These are phyloP conservation scores for Invenusta paracnida DNA, from an alignment of 2,888 invertebrate species.

Conservation along the genomic window DNA sequence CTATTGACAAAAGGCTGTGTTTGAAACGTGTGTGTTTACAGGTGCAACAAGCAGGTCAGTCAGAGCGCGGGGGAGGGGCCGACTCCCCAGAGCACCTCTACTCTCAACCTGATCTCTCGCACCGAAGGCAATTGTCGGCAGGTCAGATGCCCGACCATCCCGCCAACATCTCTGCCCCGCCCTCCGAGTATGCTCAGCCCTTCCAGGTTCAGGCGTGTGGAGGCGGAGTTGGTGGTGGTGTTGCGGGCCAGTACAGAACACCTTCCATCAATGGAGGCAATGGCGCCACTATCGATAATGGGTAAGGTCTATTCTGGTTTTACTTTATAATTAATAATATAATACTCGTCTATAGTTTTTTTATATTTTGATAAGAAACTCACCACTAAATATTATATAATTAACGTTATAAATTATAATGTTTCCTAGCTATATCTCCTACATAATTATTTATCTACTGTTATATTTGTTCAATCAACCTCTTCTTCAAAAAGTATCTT, in stretches of 20 bases:
- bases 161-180: neutral
- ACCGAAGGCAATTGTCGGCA: neutral
- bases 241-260: neutral
- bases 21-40: neutral
- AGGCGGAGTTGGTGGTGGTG: too few species aligned
- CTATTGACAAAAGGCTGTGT: too few species aligned
- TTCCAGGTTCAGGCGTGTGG: neutral
- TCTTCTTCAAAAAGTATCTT: too few species aligned
- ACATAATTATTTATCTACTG: neutral
- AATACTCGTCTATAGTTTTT: too few species aligned
- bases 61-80: neutral
- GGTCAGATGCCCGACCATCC: too few species aligned
- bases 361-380: too few species aligned
- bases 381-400: too few species aligned
- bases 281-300: neutral
- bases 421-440: too few species aligned
- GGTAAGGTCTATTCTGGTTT: neutral
- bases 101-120: neutral
- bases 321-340: too few species aligned
- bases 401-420: too few species aligned
- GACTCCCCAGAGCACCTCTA: neutral
- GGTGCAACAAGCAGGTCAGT: neutral
- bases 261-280: neutral
- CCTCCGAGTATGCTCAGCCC: neutral
- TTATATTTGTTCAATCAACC: too few species aligned